These are phyloP conservation scores for Paracanthobrama guichenoti DNA, from an alignment of 2,113 vertebrate species.

Conservation along the genomic window DNA sequence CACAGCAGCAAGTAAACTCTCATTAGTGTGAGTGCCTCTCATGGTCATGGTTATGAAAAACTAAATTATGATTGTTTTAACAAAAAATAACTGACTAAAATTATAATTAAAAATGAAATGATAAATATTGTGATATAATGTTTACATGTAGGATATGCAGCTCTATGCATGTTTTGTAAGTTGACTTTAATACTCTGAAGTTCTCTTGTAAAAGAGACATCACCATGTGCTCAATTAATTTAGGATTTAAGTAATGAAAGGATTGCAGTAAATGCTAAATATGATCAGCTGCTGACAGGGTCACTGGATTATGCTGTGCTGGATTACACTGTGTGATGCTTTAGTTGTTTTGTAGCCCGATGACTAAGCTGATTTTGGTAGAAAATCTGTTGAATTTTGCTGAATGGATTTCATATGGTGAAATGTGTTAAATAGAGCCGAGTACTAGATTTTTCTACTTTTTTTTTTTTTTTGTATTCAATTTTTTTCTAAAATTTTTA, in stretches of 20 bases:
- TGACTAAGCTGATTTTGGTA: constrained; percentile 7
- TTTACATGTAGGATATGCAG: neutral
- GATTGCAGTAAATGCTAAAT: constrained; percentile 12
- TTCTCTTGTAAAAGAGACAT: neutral
- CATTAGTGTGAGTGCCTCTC: neutral
- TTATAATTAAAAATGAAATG: neutral
- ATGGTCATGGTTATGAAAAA: neutral
- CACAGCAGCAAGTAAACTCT: neutral
- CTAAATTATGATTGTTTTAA: neutral
- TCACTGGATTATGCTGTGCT: neutral
- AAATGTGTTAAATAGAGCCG: neutral
- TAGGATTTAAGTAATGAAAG: constrained; percentile 15
- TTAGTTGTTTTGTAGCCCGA: constrained; percentile 15
- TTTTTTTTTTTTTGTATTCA: neutral
- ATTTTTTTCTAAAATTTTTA: neutral
- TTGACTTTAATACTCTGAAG: neutral
- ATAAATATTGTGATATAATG: neutral
- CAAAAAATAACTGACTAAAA: neutral
- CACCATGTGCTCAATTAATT: constrained; percentile 1
- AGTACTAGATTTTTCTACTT: too few species aligned
- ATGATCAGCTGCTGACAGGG: constrained; percentile 3
- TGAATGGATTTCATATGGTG: neutral
- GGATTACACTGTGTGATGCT: constrained; percentile 11
- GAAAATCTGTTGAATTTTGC: neutral
- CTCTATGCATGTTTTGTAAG: neutral